phyloP scores from a whole-genome alignment of 2,888 invertebrate species.

The Cantharis flavilabris region DNA sequence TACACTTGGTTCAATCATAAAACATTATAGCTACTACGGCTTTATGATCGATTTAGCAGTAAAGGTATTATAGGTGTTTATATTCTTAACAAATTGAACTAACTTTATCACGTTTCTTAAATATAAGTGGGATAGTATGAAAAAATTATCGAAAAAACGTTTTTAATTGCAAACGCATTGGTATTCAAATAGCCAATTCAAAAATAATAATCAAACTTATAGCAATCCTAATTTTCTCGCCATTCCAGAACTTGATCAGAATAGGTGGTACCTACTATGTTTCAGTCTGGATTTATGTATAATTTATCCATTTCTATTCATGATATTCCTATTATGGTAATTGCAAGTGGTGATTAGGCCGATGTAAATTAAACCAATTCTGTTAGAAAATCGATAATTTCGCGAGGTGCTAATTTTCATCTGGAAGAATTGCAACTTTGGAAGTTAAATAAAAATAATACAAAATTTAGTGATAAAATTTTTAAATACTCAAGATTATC shows the following conservation, averaged over 20 bases:
- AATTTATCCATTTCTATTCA: neutral
- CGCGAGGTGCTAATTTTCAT: neutral
- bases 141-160: neutral
- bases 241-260: neutral
- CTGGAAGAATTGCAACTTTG: neutral
- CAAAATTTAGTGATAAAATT: neutral
- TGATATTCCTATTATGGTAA: no score
- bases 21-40: constrained; percentile 50
- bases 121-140: constrained; percentile 2
- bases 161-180: neutral
- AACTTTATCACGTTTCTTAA: constrained; percentile 25
- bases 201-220: neutral
- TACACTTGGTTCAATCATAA: constrained; percentile 50
- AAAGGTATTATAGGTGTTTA: constrained; percentile 54
- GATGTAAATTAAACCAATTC: neutral
- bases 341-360: neutral
- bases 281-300: neutral
- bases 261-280: neutral
- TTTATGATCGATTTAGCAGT: constrained; percentile 55
- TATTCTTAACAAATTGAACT: constrained; percentile 52
- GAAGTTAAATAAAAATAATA: neutral
- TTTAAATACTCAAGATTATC: neutral
- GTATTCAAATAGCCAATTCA: neutral
- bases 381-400: neutral
- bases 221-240: neutral